Evolutionary conservation across 1,140 invertebrate genomes (phyloP).

Genomic region (Bombus haemorrhoidalis): DNA sequence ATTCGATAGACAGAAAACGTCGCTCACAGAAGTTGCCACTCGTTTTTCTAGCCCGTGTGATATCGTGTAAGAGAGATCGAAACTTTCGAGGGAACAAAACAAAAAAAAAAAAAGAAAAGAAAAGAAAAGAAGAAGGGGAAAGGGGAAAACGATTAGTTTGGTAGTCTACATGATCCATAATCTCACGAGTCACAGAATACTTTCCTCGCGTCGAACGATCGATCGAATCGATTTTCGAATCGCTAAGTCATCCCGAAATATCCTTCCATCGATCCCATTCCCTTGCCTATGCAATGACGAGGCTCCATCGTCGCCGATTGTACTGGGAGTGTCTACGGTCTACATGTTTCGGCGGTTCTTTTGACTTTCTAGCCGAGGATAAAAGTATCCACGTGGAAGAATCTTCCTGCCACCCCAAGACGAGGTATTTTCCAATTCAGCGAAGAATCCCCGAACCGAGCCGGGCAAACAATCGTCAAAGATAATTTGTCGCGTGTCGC

Average conservation of each 20-base stretch:
- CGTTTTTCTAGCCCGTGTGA: neutral
- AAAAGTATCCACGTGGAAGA: neutral
- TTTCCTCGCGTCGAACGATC: conserved; percentile 14
- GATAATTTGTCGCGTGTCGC: neutral
- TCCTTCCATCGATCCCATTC: conserved; percentile 9
- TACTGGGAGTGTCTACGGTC: conserved; percentile 40
- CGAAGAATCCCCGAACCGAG: neutral
- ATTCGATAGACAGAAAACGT: neutral
- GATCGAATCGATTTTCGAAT: conserved; percentile 54
- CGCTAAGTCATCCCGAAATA: conserved; percentile 66
- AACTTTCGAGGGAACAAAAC: neutral
- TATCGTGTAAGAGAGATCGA: neutral
- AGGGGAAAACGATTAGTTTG: neutral
- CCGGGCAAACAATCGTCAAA: neutral
- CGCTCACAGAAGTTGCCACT: neutral
- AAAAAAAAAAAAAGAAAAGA: rapidly evolving
- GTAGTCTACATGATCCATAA: neutral
- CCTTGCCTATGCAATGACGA: conserved; percentile 51
- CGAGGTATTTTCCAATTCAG: neutral
- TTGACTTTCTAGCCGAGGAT: conserved; percentile 50
- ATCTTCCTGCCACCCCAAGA: neutral
- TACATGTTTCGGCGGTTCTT: conserved; percentile 56
- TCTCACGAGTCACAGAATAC: conserved; percentile 34
- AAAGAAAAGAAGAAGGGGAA: neutral
- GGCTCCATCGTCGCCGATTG: conserved; percentile 59